Evolutionary conservation across 1,140 invertebrate species (phyloP).

Genomic region (Cherax quadricarinatus): DNA sequence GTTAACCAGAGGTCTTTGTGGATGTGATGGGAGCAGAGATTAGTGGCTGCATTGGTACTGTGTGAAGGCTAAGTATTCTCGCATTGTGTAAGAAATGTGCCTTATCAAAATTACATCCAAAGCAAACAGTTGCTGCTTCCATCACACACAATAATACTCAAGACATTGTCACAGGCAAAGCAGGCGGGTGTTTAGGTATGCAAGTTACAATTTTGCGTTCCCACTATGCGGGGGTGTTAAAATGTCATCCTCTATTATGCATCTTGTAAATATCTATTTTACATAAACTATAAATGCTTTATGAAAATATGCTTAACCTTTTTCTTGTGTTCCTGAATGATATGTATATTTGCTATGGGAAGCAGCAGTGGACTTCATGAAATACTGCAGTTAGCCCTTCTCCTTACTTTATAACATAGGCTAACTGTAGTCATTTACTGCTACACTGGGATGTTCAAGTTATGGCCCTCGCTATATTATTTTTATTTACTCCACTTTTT

Average conservation of each 20-base stretch:
- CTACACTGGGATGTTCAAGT: background rate
- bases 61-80: constrained; percentile 5
- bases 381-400: background rate
- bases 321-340: background rate
- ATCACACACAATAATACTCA: constrained; percentile 6
- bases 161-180: background rate
- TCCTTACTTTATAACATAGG: background rate
- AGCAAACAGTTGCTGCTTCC: background rate
- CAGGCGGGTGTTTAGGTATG: background rate
- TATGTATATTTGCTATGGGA: constrained; percentile 16
- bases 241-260: background rate
- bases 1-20: background rate
- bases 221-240: no score
- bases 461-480: background rate
- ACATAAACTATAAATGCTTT: background rate
- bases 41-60: constrained; percentile 11
- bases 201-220: background rate
- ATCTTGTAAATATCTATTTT: constrained; percentile 36
- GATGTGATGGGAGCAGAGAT: background rate
- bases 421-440: background rate
- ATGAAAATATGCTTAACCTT: background rate
- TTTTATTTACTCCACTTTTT: background rate
- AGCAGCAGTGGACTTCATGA: background rate
- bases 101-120: constrained; percentile 39
- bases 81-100: constrained; percentile 19